These are phyloP conservation scores for Aelia acuminata DNA, from an alignment of 2,888 invertebrate species.

Conservation along the genomic window DNA sequence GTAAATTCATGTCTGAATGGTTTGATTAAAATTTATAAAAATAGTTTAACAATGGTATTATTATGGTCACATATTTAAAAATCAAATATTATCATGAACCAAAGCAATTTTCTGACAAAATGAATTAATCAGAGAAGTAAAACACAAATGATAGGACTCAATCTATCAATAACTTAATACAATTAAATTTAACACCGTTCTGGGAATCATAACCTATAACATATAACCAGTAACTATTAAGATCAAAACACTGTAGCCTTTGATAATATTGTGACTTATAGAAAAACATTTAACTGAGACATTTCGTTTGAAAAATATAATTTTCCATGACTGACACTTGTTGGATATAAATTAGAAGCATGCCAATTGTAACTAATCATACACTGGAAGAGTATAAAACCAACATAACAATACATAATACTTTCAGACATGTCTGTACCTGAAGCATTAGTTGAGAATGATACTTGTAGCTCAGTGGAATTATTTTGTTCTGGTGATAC, in stretches of 20 bases:
- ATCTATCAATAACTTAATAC: not conserved
- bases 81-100: not conserved
- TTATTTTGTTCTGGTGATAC: slow-evolving; percentile 72
- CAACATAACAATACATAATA: slow-evolving; percentile 28
- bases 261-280: not conserved
- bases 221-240: slow-evolving; percentile 45
- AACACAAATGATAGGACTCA: not conserved
- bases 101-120: not conserved
- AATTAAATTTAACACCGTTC: slow-evolving; percentile 41
- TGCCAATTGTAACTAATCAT: slow-evolving; percentile 41
- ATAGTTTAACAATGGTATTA: not conserved
- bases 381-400: not conserved
- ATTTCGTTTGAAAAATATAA: not conserved
- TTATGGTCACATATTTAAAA: not conserved
- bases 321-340: slow-evolving; percentile 53
- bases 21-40: not conserved
- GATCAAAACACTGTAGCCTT: not conserved
- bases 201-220: slow-evolving; percentile 55
- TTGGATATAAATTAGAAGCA: slow-evolving; percentile 57
- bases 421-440: slow-evolving; percentile 69
- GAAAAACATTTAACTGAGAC: not conserved
- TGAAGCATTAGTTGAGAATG: slow-evolving; percentile 75
- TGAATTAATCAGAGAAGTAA: not conserved
- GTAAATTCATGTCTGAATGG: too few relatives aligned
- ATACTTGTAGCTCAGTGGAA: slow-evolving; percentile 76